Evolutionary conservation across 2,888 invertebrate genomes (phyloP), one percentile per base, ranked within the genome.

Genomic region (Lacanobia wlatinum): DNA sequence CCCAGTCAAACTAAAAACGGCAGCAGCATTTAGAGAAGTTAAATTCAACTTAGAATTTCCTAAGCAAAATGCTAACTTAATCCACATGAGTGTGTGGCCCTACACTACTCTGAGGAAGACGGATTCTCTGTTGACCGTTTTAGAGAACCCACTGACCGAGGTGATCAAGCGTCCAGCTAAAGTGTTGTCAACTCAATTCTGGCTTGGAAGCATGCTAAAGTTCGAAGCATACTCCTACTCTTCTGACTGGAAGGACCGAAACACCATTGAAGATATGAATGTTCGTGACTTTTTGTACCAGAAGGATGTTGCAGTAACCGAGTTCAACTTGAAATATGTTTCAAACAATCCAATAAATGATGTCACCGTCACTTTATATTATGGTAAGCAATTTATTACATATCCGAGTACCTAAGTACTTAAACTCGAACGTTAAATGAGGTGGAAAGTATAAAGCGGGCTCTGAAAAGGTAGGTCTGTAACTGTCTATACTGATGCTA

Each of bases 1-100:
- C 1, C 97, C 98, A 18, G 34, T 97, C 0, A 92, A 95, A 79
- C 66, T 97, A 12, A 93, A 96, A 60, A 76, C 96, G 16, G 93
- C 97, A 89, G 92, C 4, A 10, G 10, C 40, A 40, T 40, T 40
- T 9, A 9, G 40, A 40, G 91, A 96, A 76, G 48, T 97, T 2
- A 90, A 95, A 64, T 73, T 97, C 8, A 94, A 95, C 82, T 48
- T 97, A 4, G 92, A 95, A 12, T 91, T 96, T 64, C 91, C 94
- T 9, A 95, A 96, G 40, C 92, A 96, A 76, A 94, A 96, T 38
- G 91, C 93, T 16, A 96, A 94, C 43, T 78, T 97, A 3, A 87
- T 96, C 52, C 97, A 97, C 84, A 96, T 94, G 90, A 97, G 97
- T 84, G 96, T 96, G 1, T 95, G 96, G 93, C 98, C 98, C 8